These are phyloP conservation scores for Cuculus canorus DNA, from an alignment of 2,797 vertebrate genomes.

Conservation along the genomic window DNA sequence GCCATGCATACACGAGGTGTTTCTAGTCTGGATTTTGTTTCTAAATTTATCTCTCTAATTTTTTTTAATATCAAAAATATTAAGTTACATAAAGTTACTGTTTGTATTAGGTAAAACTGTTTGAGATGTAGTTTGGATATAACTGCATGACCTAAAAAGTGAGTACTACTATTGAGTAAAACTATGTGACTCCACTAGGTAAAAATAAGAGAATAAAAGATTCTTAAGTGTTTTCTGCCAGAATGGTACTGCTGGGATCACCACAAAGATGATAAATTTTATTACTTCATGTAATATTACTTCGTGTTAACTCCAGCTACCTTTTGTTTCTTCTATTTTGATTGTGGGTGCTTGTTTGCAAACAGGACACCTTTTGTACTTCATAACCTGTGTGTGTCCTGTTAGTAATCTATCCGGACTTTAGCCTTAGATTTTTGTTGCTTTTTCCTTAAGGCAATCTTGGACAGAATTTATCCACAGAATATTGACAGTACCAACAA, in stretches of 20 bases:
- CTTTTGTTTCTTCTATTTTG: not conserved
- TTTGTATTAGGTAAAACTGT: not conserved
- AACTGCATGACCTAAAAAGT: not conserved
- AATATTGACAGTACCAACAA: not conserved
- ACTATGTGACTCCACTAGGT: not conserved
- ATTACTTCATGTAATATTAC: not conserved
- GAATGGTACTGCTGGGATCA: not conserved
- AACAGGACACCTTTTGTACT: not conserved
- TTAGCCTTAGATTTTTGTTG: not conserved
- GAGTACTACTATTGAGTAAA: not conserved
- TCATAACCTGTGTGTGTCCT: not conserved
- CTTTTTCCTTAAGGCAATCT: not conserved
- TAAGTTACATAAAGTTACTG: not conserved
- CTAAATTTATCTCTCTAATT: not conserved
- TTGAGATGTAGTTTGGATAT: not conserved
- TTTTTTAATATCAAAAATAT: not conserved
- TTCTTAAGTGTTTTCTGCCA: not conserved
- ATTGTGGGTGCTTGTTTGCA: not conserved
- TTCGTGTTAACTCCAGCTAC: not conserved
- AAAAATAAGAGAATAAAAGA: not conserved
- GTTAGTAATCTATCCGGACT: not conserved
- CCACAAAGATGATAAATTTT: not conserved
- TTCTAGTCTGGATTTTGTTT: not conserved
- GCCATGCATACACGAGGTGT: not conserved
- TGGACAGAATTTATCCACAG: not conserved